These are phyloP conservation scores for Anthoscopus minutus DNA, from an alignment of 2,113 vertebrate genomes.

Conservation along the genomic window DNA sequence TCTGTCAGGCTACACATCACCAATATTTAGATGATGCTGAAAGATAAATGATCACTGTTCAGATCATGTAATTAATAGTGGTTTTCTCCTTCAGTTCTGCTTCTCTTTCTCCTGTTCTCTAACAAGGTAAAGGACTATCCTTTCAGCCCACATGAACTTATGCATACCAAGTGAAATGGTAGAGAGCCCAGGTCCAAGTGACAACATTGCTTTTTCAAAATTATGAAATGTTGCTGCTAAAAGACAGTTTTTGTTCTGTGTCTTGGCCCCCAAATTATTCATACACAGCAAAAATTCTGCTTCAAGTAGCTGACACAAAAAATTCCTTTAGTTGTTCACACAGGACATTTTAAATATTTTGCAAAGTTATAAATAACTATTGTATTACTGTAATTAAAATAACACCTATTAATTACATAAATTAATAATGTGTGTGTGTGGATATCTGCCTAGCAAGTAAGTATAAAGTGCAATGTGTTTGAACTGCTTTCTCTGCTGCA, in stretches of 20 bases:
- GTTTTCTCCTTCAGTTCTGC: neutral
- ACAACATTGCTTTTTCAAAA: neutral
- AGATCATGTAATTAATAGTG: neutral
- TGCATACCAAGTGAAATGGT: neutral
- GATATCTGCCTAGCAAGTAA: neutral
- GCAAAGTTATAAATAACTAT: neutral
- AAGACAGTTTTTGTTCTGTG: neutral
- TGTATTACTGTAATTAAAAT: constrained; percentile 25
- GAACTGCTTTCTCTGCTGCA: neutral
- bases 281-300: neutral
- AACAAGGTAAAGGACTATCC: neutral
- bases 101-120: neutral
- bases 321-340: neutral
- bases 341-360: neutral
- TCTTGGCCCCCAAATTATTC: neutral
- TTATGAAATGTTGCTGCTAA: neutral
- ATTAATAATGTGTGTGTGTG: neutral
- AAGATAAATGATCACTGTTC: neutral
- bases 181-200: neutral
- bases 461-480: neutral
- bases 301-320: neutral
- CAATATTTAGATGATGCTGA: neutral
- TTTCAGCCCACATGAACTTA: neutral
- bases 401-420: neutral
- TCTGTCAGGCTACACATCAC: neutral